phyloP scores from a whole-genome alignment of 2,888 invertebrate species.

The Clostera curtula region DNA sequence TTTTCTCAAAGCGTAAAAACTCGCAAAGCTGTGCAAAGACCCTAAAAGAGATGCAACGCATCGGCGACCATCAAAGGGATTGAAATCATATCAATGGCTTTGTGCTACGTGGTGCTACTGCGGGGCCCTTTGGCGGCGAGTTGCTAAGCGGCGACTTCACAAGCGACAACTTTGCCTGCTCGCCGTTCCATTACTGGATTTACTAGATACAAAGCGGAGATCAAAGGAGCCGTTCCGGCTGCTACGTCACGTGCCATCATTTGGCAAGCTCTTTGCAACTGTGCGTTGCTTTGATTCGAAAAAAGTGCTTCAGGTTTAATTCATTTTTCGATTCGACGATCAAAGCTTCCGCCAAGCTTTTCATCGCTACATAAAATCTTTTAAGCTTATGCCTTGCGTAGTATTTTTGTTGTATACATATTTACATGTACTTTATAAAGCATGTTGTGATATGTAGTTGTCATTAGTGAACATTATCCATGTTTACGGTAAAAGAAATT shows the following conservation, averaged over 20 bases:
- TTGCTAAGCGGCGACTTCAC: slow-evolving; percentile 46
- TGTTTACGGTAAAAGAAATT: no score
- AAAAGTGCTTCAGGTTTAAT: slow-evolving; percentile 7
- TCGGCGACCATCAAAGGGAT: slow-evolving; percentile 59
- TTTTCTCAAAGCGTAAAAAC: no score
- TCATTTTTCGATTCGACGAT: slow-evolving; percentile 8
- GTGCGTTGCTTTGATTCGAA: slow-evolving; percentile 4
- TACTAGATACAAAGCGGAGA: slow-evolving; percentile 43
- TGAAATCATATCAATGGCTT: slow-evolving; percentile 68
- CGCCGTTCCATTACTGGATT: slow-evolving; percentile 51
- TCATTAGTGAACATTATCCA: no score
- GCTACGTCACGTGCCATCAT: slow-evolving; percentile 56
- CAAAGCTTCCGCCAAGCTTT: slow-evolving; percentile 3
- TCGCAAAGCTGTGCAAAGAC: slow-evolving; percentile 8
- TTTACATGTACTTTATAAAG: slow-evolving; percentile 35
- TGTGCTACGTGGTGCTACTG: slow-evolving; percentile 67
- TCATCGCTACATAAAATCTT: neutral
- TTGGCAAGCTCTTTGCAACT: slow-evolving; percentile 24
- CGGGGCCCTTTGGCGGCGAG: slow-evolving; percentile 55
- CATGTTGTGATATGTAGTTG: no score
- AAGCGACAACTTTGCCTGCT: slow-evolving; percentile 44
- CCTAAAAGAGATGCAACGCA: slow-evolving; percentile 41
- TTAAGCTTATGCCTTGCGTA: slow-evolving; percentile 4
- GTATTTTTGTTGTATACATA: slow-evolving; percentile 21
- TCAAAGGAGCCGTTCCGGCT: slow-evolving; percentile 50